Evolutionary conservation across 2,888 invertebrate species (phyloP), one percentile per base, ranked within the genome.

Genomic region (Diadromus collaris): DNA sequence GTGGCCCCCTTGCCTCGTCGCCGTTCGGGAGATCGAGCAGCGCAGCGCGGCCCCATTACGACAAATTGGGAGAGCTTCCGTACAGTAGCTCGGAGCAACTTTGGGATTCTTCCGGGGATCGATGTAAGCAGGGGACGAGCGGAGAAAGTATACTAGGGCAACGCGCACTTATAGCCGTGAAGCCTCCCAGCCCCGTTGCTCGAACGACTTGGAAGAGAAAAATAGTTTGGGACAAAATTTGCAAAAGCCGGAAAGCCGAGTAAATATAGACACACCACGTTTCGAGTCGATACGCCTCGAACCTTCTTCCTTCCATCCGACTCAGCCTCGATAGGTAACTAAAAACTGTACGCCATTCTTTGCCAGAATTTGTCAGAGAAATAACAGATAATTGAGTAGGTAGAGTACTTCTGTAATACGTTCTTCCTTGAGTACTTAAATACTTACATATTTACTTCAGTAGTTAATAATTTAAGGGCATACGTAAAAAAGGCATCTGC

Each of bases 31-130:
- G 73, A 46, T 27, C 60, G 44, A 48, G 32, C 46, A 44, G 16
- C 2, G 32, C 10, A 44, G 72, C 61, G 54, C 24, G 60, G 51
- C 60, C 21, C 68, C 7, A 41, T 34, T 69, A 38, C 60, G 71
- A 76, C 72, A 79, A 72, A 74, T 74, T 70, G 56, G 41, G 19
- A 41, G 46, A 61, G 65, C 78, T 67, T 71, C 27, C 29, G 29
- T 6, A 54, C 46, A 38, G 29, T 38, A 48, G 21, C 72, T 58
- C 48, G 71, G 68, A 67, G 67, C 68, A 76, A 79, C 58, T 79
- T 79, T 64, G 48, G 34, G 60, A 68, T 64, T 76, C 68, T 63
- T 68, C 38, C 29, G 38, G 38, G 63, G 63, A 76, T 68, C 68
- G 61, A 68, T 71, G 75, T 58, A 76, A 79, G 79, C 63, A 32